A percentile compares a stretch with the other conserved stretches of the same genome.
Evolutionary conservation across 2,888 invertebrate genomes (phyloP).

Genomic region (Xestia rhomboidea): DNA sequence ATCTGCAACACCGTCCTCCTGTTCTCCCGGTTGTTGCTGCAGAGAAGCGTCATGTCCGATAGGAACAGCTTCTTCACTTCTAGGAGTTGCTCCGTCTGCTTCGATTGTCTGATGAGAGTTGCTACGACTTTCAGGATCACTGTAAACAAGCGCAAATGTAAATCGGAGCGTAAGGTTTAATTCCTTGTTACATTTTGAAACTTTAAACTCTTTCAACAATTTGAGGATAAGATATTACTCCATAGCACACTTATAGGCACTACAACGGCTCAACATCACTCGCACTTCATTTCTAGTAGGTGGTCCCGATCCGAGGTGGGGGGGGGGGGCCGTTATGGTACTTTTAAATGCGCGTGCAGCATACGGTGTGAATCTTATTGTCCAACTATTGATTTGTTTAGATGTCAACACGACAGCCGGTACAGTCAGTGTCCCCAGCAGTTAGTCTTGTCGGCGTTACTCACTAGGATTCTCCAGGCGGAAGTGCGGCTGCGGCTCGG

Average conservation of each 20-base stretch:
- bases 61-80: conserved; percentile 99
- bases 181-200: not conserved
- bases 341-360: not conserved
- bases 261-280: not conserved
- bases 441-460: not conserved
- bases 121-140: conserved; percentile 99
- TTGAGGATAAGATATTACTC: not conserved
- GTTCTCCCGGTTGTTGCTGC: conserved; percentile 99
- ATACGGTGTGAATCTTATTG: not conserved
- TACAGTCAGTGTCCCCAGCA: not conserved
- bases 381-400: not conserved
- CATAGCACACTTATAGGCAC: not conserved
- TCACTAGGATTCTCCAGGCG: conserved; percentile 98
- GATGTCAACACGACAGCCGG: not conserved
- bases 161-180: not conserved
- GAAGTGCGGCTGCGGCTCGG: conserved; percentile 98
- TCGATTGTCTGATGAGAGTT: conserved; percentile 98
- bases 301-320: not conserved
- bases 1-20: conserved; percentile 99
- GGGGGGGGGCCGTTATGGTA: not conserved
- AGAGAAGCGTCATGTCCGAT: conserved; percentile 99
- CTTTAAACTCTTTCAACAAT: not conserved
- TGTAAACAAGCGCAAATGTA: conserved; percentile 72
- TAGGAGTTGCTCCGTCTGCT: conserved; percentile 96
- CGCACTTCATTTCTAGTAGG: not conserved